Evolutionary conservation across 1,140 invertebrate genomes (phyloP), one percentile per base, ranked within the genome.

Genomic region (Rhyzopertha dominica): DNA sequence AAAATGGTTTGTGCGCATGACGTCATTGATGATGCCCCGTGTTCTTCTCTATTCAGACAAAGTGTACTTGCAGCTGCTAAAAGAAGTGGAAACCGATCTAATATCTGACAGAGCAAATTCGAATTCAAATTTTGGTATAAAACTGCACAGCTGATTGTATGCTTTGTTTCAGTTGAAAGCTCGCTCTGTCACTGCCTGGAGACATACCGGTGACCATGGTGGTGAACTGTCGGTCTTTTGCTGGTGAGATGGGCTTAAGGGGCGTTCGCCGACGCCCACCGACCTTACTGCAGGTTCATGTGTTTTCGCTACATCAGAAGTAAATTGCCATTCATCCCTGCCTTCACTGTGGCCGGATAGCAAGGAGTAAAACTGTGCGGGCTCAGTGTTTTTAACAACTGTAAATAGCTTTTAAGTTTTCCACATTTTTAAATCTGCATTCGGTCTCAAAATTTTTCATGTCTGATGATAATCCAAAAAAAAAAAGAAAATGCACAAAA

Each of bases 211-310:
- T 46, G 78, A 80, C 59, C 79, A 80, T 62, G 78, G 78, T 43
- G 81, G 79, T 24, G 81, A 84, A 66, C 72, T 83, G 45, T 81
- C 81, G 45, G 80, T 85, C 25, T 83, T 79, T 65, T 84, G 81
- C 65, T 85, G 82, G 81, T 84, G 80, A 83, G 63, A 64, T 47
- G 53, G 54, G 59, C 56, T 64, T 36, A 51, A 46, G 44, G 63
- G 60, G 59, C 60, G 62, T 26, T 54, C 58, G 20, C 43, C 50
- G 38, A 56, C 59, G 54, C 58, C 59, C 57, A 49, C 43, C 20
- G 29, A 53, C 18, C 29, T 50, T 17, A 14, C 9, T 14, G 29
- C 25, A 25, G 28, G 31, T 30, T 31, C 32, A 19, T 31, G 20
- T 35, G 36, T 14, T 16, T 14, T 34, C 20, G 17, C 8, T 29